A percentile compares a stretch with the other conserved stretches of the same genome.
These are phyloP conservation scores for Thecophora atra DNA, from an alignment of 2,888 invertebrate genomes.

Conservation along the genomic window DNA sequence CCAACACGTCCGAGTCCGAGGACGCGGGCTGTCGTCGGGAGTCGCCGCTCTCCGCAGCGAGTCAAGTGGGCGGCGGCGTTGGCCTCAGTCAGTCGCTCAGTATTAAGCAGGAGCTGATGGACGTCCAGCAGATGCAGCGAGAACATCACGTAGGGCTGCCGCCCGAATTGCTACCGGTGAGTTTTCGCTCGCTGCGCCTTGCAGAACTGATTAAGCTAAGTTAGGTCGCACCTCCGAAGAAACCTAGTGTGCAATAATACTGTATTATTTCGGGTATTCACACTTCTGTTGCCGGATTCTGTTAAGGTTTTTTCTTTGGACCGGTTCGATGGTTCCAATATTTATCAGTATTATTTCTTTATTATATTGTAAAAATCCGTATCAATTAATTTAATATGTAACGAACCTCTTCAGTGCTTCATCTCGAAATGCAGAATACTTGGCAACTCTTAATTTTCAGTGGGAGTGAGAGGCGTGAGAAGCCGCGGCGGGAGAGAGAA, in stretches of 20 bases:
- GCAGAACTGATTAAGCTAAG: background rate
- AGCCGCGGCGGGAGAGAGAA: conserved; percentile 16
- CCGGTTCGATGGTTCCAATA: conserved; percentile 67
- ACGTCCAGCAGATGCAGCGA: conserved; percentile 63
- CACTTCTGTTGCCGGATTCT: conserved; percentile 50
- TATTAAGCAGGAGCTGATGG: conserved; percentile 67
- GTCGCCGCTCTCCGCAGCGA: conserved; percentile 63
- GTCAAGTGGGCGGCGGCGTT: conserved; percentile 57
- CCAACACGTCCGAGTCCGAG: conserved; percentile 69
- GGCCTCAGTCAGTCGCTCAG: conserved; percentile 65
- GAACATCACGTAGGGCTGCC: conserved; percentile 64
- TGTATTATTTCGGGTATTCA: too few species aligned
- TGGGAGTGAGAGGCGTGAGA: background rate
- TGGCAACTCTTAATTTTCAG: conserved; percentile 6
- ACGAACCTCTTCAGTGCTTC: conserved; percentile 41
- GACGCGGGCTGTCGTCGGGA: conserved; percentile 63
- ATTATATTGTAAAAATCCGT: conserved; percentile 41
- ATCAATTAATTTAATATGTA: background rate
- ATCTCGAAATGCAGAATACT: conserved; percentile 39
- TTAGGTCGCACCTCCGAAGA: background rate
- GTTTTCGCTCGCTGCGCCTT: conserved; percentile 44
- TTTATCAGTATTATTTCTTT: conserved; percentile 42
- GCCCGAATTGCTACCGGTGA: conserved; percentile 66
- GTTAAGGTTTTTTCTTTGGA: conserved; percentile 68
- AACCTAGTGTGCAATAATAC: too few species aligned